Evolutionary conservation across 2,113 vertebrate genomes (phyloP), one percentile per base, ranked within the genome.

Genomic region (Dinomys branickii): DNA sequence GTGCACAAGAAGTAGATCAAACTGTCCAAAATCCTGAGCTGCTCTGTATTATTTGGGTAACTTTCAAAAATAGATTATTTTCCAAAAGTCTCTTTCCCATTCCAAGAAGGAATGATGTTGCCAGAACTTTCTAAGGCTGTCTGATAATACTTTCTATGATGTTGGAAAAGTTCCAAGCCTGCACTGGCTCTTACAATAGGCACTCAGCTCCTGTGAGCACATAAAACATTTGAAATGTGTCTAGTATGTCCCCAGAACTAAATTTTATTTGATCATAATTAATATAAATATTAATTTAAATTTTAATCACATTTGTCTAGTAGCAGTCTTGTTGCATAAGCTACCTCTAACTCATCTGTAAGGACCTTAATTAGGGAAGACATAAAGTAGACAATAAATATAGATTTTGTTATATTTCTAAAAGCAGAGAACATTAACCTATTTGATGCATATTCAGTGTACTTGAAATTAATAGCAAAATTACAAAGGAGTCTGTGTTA

Each of bases 141-240:
- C 20, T 12, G 41, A 20, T 1, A n/a, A n/a, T 38, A 58, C 24
- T 28, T 13, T 78, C 33, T 54, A 17, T 22, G 35, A 33, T 87
- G 28, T 19, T 35, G 2, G 26, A 16, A 44, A 77, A 35, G 7
- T 90, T 38, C 41, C 28, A 9, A 65, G 14, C 9, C 26, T 52
- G 33, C 7, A 24, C 1, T 16, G 2, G 14, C 75, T 33, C 19
- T 22, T 24, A 19, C 0, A 1, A 6, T 3, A 61, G 38, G 0
- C 58, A 12, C 16, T 75, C 33, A 41, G 24, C 14, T 1, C 28
- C 20, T 41, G 11, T 20, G 12, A 71, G 17, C 50, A 38, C 59
- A 54, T 16, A 44, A 2, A 44, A 28, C 9, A 59, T 44, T 88
- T 67, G 11, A 44, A 77, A 67, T 30, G 11, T 78, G 67, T n/a